Evolutionary conservation across 2,113 vertebrate species (phyloP).

Genomic region (Callithrix jacchus): DNA sequence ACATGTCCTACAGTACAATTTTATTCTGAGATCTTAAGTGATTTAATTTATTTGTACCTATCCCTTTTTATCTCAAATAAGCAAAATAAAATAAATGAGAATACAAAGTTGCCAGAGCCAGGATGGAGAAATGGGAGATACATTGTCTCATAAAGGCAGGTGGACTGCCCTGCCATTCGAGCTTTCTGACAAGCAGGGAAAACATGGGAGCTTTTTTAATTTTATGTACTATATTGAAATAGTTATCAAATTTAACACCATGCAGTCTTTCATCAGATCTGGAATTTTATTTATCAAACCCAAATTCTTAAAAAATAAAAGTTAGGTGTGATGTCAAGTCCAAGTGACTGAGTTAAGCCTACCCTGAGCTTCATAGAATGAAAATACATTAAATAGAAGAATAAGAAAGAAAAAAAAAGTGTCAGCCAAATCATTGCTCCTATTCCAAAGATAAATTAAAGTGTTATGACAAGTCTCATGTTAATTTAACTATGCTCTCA

Average conservation of each 20-base stretch:
- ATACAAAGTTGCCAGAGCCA: background rate
- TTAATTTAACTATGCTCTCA: slow-evolving; percentile 57
- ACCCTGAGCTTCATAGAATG: background rate
- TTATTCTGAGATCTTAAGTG: background rate
- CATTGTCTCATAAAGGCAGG: background rate
- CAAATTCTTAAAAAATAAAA: background rate
- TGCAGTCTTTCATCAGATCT: background rate
- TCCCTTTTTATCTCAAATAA: background rate
- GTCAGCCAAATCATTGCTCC: background rate
- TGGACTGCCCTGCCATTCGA: background rate
- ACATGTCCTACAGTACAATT: background rate
- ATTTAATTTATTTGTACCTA: background rate
- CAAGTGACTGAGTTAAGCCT: background rate
- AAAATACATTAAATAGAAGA: slow-evolving; percentile 15
- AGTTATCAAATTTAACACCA: background rate
- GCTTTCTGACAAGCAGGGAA: background rate
- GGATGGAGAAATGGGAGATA: background rate
- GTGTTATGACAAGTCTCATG: slow-evolving; percentile 41
- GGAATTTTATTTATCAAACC: background rate
- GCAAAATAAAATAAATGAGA: background rate
- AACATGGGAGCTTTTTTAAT: background rate
- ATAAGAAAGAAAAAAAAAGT: background rate
- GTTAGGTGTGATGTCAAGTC: background rate
- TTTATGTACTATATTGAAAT: background rate
- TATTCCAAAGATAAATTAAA: slow-evolving; percentile 52